Evolutionary conservation across 1,140 invertebrate genomes (phyloP).

Genomic region (Protaetia brevitarsis): DNA sequence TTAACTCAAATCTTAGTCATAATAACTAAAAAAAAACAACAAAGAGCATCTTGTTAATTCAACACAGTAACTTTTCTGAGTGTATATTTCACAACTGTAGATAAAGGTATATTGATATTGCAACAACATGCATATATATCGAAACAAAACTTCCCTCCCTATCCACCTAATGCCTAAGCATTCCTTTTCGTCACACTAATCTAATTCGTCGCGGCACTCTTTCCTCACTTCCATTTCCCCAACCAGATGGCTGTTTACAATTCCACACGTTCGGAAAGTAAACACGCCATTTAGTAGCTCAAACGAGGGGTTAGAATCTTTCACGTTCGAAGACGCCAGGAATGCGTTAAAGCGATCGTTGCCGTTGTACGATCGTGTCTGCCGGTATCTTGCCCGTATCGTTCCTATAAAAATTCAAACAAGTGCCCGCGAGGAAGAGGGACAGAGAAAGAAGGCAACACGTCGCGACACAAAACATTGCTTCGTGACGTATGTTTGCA

Average conservation of each 20-base stretch:
- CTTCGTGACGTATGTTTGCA: background rate
- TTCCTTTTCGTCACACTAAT: conserved; percentile 13
- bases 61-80: too few species aligned
- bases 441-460: too few species aligned
- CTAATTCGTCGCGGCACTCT: background rate
- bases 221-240: background rate
- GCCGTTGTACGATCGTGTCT: background rate
- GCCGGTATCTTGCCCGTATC: background rate
- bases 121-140: too few species aligned
- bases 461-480: background rate
- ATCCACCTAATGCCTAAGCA: background rate
- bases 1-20: too few species aligned
- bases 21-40: too few species aligned
- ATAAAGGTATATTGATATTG: too few species aligned
- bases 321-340: background rate
- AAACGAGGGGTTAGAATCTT: conserved; percentile 14
- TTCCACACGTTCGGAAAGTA: conserved; percentile 21
- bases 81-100: too few species aligned
- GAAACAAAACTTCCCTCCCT: too few species aligned
- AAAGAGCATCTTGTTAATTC: too few species aligned
- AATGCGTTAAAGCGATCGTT: conserved; percentile 13
- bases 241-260: conserved; percentile 13
- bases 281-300: conserved; percentile 14
- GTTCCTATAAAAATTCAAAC: background rate
- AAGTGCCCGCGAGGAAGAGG: background rate